Evolutionary conservation across 30 jellyfish, hydroid and myxozoan genomes (phyloP).

Genomic region (Nemopilema nomurai): DNA sequence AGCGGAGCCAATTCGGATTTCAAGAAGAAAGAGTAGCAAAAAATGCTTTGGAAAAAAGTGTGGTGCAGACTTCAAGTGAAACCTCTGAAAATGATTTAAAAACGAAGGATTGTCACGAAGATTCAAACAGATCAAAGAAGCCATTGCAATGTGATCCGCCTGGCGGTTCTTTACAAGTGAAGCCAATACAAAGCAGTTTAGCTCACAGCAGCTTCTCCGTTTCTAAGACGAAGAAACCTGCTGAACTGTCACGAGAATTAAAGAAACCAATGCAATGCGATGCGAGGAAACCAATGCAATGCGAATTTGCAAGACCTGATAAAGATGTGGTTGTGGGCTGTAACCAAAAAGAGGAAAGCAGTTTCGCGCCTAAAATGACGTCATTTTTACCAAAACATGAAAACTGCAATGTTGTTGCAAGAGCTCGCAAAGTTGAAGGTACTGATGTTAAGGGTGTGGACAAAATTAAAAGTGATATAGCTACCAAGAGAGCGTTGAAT

Average conservation of each 20-base stretch:
- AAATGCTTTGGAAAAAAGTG: too few relatives aligned
- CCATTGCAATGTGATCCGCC: constrained; percentile 15
- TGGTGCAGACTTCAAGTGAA: too few relatives aligned
- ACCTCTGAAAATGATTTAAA: neutral
- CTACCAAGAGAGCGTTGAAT: neutral
- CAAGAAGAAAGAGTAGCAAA: neutral
- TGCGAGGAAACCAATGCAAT: constrained; percentile 34
- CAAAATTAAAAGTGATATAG: neutral
- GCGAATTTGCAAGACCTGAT: neutral
- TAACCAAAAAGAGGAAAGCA: neutral
- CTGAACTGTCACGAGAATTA: constrained; percentile 15
- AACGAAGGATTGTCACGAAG: neutral
- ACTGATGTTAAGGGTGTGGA: neutral
- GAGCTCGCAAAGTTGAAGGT: neutral
- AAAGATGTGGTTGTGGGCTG: neutral
- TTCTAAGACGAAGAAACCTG: neutral
- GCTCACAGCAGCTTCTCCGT: neutral
- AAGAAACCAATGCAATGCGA: constrained; percentile 9
- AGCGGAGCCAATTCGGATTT: neutral
- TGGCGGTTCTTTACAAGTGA: neutral
- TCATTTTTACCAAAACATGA: neutral
- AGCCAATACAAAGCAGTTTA: constrained; percentile 20
- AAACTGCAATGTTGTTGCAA: neutral
- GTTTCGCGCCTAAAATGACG: neutral
- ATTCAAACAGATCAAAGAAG: constrained; percentile 10